Evolutionary conservation across 2,797 vertebrate species (phyloP), one percentile per base, ranked within the genome.

Genomic region (Channallabes apus): DNA sequence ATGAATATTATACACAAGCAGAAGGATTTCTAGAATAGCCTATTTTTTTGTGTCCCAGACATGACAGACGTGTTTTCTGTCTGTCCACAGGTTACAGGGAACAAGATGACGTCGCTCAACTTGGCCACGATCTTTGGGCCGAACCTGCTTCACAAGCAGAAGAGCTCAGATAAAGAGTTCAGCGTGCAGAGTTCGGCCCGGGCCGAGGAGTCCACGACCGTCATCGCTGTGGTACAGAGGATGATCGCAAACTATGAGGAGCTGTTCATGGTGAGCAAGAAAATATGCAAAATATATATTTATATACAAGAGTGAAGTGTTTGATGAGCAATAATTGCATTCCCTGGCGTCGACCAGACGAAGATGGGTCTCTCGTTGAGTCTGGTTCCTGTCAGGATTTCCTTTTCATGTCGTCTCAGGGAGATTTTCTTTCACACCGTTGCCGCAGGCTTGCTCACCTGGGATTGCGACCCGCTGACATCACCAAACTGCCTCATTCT

Each of bases 21-120:
- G 27, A 76, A 75, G 15, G 20, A 77, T 27, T 4, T 46, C 9
- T 46, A 46, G 4, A 69, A 35, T 17, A 29, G 27, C 46, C 11
- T 61, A 61, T 68, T 68, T 68, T 35, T 20, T 68, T 18, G 0
- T 6, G 29, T 32, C 14, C 15, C 6, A 15, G 14, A 4, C 6
- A 61, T 54, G 15, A 20, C 32, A n/a, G n/a, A n/a, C 27, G 5
- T 73, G 3, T 72, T 17, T 11, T 80, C 7, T 65, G 65, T 81
- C 62, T n/a, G 29, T 93, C 83, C 86, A 35, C 79, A 99, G 98
- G 90, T 97, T 77, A 95, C 95, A 85, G 98, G 98, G 89, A 99
- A 99, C 93, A 99, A 98, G 95, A 99, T 99, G 98, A 99, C 97
- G 3, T 95, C 98, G 0, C 95, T 97, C 65, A 99, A 99, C 90